A percentile compares a stretch with the other conserved stretches of the same genome.
Evolutionary conservation across 2,888 invertebrate species (phyloP).

Genomic region (Epiblema foenella): DNA sequence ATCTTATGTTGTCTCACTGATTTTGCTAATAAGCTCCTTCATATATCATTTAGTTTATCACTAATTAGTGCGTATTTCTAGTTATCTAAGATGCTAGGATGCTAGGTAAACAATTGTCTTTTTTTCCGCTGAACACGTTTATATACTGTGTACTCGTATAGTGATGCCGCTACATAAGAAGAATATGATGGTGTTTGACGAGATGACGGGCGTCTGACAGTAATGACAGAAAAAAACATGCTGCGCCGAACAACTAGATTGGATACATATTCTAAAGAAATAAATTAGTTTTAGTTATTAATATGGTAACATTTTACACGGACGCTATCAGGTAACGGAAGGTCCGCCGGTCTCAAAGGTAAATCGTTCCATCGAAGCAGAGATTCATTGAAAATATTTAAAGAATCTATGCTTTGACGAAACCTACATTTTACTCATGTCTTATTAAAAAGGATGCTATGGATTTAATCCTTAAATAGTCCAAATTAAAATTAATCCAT

Average conservation of each 20-base stretch:
- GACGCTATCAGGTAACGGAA: conserved; percentile 31
- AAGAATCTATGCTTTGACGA: conserved; percentile 28
- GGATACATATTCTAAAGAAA: not conserved
- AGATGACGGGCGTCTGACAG: not conserved
- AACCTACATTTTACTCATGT: conserved; percentile 5
- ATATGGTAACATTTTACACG: conserved; percentile 24
- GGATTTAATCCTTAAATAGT: not conserved
- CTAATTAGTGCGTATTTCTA: not conserved
- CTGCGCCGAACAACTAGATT: not conserved
- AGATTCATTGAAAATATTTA: not conserved
- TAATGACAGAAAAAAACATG: not conserved
- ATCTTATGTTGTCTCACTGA: not conserved
- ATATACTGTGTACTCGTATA: too few species aligned
- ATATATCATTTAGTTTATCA: not conserved
- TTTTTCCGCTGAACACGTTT: too few species aligned
- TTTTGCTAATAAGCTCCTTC: not conserved
- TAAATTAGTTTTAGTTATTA: conserved; percentile 7
- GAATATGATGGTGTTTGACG: not conserved
- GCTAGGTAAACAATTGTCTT: not conserved
- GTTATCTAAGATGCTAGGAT: not conserved
- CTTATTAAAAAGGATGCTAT: conserved; percentile 26
- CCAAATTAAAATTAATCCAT: too few species aligned
- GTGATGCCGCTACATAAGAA: too few species aligned
- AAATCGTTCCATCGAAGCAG: conserved; percentile 26
- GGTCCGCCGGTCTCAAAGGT: conserved; percentile 11